These are phyloP conservation scores for Druceiella hillmani DNA, from an alignment of 2,888 invertebrate genomes.

Conservation along the genomic window DNA sequence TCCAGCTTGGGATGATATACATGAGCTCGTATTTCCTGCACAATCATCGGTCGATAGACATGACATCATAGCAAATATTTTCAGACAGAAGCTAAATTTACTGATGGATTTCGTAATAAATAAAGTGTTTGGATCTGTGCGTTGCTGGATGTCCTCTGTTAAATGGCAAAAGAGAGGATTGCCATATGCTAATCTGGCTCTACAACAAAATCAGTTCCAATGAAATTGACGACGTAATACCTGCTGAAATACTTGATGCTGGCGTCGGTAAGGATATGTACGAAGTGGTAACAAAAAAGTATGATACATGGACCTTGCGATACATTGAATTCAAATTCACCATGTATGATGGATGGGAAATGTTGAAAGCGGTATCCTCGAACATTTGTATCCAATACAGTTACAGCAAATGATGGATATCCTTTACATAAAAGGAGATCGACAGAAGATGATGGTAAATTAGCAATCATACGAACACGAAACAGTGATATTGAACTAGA, in stretches of 20 bases:
- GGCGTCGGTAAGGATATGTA: background rate
- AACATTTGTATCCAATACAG: background rate
- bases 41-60: conserved; percentile 16
- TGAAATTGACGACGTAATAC: background rate
- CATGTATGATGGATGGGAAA: too few relatives aligned
- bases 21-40: conserved; percentile 17
- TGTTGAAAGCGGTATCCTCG: background rate
- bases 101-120: background rate
- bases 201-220: background rate
- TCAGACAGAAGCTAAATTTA: conserved; percentile 14
- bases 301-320: conserved; percentile 1
- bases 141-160: background rate
- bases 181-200: background rate
- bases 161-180: conserved; percentile 1
- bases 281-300: background rate
- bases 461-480: too few relatives aligned
- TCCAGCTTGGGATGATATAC: conserved; percentile 9
- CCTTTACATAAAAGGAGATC: background rate
- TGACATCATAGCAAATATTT: conserved; percentile 19
- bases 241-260: too few relatives aligned
- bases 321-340: conserved; percentile 1
- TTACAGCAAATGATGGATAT: background rate
- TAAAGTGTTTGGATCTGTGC: conserved; percentile 1
- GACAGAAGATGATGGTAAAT: background rate
- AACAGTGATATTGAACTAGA: background rate